A percentile compares a stretch with the other conserved stretches of the same genome.
Evolutionary conservation across 2,888 invertebrate genomes (phyloP).

Genomic region (Augochlorella aurata): DNA sequence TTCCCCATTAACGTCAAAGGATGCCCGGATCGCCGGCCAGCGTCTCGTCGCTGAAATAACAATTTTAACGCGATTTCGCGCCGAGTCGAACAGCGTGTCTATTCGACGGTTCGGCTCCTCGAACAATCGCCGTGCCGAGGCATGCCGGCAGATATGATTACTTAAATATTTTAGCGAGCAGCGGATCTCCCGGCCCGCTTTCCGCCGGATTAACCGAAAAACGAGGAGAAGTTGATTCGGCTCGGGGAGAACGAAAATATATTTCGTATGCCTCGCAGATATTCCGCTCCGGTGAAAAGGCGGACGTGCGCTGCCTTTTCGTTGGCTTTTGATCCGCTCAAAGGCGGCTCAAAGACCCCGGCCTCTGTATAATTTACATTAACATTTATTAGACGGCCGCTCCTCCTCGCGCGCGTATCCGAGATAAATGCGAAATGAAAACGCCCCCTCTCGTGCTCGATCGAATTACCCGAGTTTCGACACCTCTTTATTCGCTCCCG

Average conservation of each 20-base stretch:
- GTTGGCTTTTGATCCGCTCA: constrained; percentile 27
- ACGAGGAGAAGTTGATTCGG: constrained; percentile 1
- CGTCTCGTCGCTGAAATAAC: not conserved
- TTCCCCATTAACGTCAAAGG: not conserved
- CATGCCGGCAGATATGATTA: constrained; percentile 4
- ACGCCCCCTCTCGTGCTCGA: not conserved
- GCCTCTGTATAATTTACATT: constrained; percentile 43
- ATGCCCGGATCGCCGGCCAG: not conserved
- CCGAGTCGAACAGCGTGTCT: not conserved
- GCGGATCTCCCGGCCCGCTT: not conserved
- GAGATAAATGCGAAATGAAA: not conserved
- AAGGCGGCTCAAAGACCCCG: constrained; percentile 39
- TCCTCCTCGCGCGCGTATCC: not conserved
- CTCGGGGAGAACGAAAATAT: constrained; percentile 35
- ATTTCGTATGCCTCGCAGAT: constrained; percentile 49
- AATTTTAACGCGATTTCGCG: not conserved
- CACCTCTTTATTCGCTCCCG: not conserved
- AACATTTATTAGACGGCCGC: constrained; percentile 22
- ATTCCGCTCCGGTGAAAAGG: constrained; percentile 47
- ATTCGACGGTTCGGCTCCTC: not conserved
- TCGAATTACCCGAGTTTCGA: not conserved
- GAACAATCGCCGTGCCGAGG: not conserved
- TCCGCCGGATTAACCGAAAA: constrained; percentile 3
- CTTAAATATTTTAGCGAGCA: constrained; percentile 15
- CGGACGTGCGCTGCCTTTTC: constrained; percentile 41